These are phyloP conservation scores for Proteles cristata DNA, from an alignment of 2,113 vertebrate species.

Conservation along the genomic window DNA sequence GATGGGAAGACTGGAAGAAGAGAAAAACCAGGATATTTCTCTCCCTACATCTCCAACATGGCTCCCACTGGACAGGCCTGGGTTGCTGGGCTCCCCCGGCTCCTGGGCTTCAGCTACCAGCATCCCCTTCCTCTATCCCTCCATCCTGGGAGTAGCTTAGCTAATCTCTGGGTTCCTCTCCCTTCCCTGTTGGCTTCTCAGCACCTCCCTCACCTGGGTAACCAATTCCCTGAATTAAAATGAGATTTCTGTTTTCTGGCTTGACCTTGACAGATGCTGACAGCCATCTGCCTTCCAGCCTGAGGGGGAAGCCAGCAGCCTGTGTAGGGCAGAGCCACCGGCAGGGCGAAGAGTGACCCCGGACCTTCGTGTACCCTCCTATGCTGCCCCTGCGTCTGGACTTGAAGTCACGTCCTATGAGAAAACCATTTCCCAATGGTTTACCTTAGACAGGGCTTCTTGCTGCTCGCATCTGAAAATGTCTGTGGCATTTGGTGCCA, in stretches of 20 bases:
- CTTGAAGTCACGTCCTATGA: neutral
- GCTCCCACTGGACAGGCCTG: neutral
- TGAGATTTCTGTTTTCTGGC: neutral
- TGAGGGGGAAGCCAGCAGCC: neutral
- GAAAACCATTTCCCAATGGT: neutral
- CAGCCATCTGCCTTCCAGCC: neutral
- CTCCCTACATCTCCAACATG: neutral
- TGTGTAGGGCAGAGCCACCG: neutral
- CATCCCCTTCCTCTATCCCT: neutral
- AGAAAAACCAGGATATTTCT: neutral
- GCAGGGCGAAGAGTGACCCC: too few species aligned
- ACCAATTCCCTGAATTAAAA: neutral
- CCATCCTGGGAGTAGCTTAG: neutral
- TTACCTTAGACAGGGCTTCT: neutral
- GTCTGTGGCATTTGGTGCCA: neutral
- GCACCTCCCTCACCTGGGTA: neutral
- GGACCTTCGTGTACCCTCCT: neutral
- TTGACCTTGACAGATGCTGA: neutral
- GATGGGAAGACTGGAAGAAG: rapidly evolving
- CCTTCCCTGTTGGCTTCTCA: neutral
- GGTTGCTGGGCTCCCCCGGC: neutral
- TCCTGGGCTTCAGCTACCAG: neutral
- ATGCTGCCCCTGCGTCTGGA: neutral
- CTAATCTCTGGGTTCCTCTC: neutral
- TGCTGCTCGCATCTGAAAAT: neutral